Conservation (phyloP, 2,797 vertebrate species). For the Garrulus glandarius region DNA sequence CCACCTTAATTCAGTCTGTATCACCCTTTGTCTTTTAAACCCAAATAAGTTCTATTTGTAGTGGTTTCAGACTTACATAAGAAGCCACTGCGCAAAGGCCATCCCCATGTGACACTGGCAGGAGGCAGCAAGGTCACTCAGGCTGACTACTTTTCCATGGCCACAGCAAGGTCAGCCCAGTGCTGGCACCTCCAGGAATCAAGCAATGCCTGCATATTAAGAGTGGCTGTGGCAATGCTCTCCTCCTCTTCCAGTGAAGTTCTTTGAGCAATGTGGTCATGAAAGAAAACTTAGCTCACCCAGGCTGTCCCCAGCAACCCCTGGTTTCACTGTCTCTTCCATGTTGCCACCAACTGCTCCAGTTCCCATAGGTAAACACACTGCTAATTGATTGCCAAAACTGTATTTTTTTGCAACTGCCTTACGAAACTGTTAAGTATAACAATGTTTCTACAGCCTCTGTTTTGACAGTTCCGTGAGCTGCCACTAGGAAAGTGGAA, state of each 20-base stretch:
- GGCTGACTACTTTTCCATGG: background rate
- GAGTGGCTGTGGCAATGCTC: background rate
- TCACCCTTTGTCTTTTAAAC: background rate
- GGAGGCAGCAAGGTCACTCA: background rate
- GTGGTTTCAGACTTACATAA: background rate
- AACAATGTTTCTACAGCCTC: background rate
- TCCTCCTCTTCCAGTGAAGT: background rate
- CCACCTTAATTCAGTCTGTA: background rate
- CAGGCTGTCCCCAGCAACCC: background rate
- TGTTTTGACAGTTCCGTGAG: constrained; percentile 23
- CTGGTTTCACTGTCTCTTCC: background rate
- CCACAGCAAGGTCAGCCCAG: background rate
- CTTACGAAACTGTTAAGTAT: constrained; percentile 22
- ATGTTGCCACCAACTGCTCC: background rate
- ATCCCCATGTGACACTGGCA: accelerated
- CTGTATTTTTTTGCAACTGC: background rate
- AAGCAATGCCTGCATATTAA: background rate
- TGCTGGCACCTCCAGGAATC: background rate
- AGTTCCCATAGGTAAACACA: background rate
- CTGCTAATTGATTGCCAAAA: constrained; percentile 39
- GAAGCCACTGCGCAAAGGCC: background rate
- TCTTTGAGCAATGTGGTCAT: background rate
- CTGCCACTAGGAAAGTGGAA: background rate
- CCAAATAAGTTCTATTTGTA: background rate
- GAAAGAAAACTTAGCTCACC: background rate